phyloP scores from a whole-genome alignment of 2,113 vertebrate species.

The Anguilla rostrata region DNA sequence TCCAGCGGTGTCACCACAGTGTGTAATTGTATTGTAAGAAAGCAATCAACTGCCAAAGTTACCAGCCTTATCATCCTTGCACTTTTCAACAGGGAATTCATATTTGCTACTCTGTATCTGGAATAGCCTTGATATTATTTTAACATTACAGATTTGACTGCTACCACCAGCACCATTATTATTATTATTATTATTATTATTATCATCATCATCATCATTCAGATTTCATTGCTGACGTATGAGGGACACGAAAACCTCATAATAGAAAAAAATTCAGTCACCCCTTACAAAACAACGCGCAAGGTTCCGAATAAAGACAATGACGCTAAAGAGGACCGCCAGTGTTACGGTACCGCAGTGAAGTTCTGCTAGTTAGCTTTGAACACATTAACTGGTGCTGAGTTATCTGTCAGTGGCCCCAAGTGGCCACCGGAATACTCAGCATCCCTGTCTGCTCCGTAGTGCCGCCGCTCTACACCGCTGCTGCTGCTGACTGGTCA shows the following conservation, averaged over 20 bases:
- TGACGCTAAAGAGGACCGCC: neutral
- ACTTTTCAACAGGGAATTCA: neutral
- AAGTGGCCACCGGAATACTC: slow-evolving; percentile 29
- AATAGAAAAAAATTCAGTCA: neutral
- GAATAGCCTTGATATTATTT: too few relatives aligned
- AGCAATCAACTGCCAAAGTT: neutral
- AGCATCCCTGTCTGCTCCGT: slow-evolving; percentile 21
- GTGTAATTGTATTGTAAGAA: neutral
- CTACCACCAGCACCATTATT: neutral
- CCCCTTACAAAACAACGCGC: too few relatives aligned
- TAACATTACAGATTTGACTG: too few relatives aligned
- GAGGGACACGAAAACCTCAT: too few relatives aligned
- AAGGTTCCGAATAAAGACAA: neutral
- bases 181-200: slow-evolving; percentile 3
- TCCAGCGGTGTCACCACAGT: neutral
- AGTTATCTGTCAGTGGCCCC: slow-evolving; percentile 35
- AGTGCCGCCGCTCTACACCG: slow-evolving; percentile 17
- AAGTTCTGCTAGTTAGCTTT: slow-evolving; percentile 11
- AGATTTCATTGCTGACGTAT: neutral
- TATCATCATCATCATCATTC: too few relatives aligned
- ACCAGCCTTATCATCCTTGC: neutral
- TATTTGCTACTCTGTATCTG: too few relatives aligned
- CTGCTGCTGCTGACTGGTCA: slow-evolving; percentile 51
- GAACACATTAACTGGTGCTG: slow-evolving; percentile 6
- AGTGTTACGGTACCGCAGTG: neutral